Evolutionary conservation across 2,113 vertebrate species (phyloP).

Genomic region (Felis chaus): DNA sequence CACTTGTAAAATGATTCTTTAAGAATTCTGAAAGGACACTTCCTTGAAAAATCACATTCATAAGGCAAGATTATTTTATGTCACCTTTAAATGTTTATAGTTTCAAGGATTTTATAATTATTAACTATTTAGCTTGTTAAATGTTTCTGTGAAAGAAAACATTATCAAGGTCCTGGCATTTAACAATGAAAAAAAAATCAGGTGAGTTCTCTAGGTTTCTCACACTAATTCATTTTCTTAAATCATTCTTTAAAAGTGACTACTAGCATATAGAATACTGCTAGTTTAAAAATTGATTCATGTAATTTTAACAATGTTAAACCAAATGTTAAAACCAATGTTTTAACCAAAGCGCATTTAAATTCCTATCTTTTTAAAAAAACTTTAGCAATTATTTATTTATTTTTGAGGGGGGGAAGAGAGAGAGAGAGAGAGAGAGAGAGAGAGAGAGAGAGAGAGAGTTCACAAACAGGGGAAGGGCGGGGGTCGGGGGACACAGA

Average conservation of each 20-base stretch:
- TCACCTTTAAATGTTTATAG: neutral
- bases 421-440: no score
- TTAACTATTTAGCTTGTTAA: neutral
- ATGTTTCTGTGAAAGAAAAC: neutral
- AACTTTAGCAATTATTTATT: no score
- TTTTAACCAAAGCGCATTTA: neutral
- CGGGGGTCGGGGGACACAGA: no score
- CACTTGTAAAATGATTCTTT: constrained; percentile 30
- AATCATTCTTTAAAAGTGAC: neutral
- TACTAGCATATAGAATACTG: neutral
- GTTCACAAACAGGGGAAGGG: no score
- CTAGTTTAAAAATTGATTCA: neutral
- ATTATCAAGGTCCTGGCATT: neutral
- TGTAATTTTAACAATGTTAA: neutral
- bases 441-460: no score
- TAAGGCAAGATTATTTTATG: neutral
- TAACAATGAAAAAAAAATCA: neutral
- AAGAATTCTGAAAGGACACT: neutral
- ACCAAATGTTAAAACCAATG: no score
- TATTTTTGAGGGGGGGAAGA: no score
- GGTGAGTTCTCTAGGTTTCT: neutral
- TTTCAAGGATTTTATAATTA: neutral
- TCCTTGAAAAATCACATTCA: neutral
- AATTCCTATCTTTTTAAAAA: neutral
- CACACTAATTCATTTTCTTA: neutral